A percentile compares a stretch with the other conserved stretches of the same genome.
These are phyloP conservation scores for Solea solea DNA, from an alignment of 2,113 vertebrate genomes.

Conservation along the genomic window DNA sequence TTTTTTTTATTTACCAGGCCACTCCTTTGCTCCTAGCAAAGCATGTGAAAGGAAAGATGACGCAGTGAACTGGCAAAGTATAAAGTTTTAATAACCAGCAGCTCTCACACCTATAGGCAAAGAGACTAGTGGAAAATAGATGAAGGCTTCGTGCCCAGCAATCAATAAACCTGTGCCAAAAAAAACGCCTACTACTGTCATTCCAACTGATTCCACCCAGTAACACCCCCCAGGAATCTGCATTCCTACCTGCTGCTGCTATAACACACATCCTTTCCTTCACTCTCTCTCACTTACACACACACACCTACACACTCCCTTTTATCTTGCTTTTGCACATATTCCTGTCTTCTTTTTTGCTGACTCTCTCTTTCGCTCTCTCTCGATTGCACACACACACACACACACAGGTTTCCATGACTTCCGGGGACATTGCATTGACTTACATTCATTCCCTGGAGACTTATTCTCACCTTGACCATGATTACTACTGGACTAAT, in stretches of 20 bases:
- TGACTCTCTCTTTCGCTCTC: background rate
- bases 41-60: conserved; percentile 23
- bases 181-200: conserved; percentile 57
- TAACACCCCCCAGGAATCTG: background rate
- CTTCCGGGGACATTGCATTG: no score
- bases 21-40: conserved; percentile 40
- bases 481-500: no score
- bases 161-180: conserved; percentile 27
- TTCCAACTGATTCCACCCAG: conserved; percentile 26
- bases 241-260: conserved; percentile 48
- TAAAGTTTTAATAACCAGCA: conserved; percentile 31
- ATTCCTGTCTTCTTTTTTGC: conserved; percentile 31
- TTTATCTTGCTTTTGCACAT: conserved; percentile 55
- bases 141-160: conserved; percentile 25
- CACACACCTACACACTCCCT: background rate
- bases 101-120: conserved; percentile 39
- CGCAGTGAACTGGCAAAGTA: conserved; percentile 21
- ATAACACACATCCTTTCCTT: conserved; percentile 17
- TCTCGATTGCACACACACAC: conserved; percentile 1
- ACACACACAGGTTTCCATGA: background rate
- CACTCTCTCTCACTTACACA: conserved; percentile 4
- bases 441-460: no score
- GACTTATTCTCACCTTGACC: no score
- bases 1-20: conserved; percentile 13
- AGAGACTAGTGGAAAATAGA: conserved; percentile 17